These are phyloP conservation scores for Myotis vivesi DNA, from an alignment of 2,797 vertebrate genomes.

Conservation along the genomic window DNA sequence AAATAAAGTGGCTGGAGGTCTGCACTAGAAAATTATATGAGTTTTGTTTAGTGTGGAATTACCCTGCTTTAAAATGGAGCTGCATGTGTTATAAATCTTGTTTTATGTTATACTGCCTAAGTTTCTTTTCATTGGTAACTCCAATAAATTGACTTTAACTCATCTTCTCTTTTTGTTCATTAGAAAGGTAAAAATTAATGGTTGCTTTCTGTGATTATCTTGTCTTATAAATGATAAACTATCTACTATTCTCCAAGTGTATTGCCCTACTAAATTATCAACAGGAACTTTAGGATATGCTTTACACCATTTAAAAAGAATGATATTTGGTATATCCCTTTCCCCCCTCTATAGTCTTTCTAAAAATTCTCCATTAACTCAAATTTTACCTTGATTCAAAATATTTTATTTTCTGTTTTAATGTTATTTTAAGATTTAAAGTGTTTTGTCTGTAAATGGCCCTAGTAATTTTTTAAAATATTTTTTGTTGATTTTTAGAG, in stretches of 20 bases:
- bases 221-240: conserved; percentile 38
- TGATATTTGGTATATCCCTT: neutral
- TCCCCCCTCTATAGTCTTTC: neutral
- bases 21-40: neutral
- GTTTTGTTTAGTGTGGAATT: conserved; percentile 31
- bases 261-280: conserved; percentile 30
- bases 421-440: neutral
- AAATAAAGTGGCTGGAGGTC: conserved; percentile 1
- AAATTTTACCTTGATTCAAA: neutral
- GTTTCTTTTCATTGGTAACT: conserved; percentile 44
- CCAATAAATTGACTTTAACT: conserved; percentile 41
- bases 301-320: neutral
- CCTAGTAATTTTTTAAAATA: neutral
- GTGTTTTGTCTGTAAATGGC: neutral
- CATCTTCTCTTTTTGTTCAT: conserved; percentile 53
- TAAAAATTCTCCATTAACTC: neutral
- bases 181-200: conserved; percentile 49
- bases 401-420: neutral
- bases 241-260: neutral
- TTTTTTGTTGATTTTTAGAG: too few species aligned
- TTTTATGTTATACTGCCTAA: conserved; percentile 1
- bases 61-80: conserved; percentile 17
- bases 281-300: neutral
- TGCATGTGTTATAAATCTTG: conserved; percentile 1
- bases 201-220: conserved; percentile 37